These are phyloP conservation scores for Sarcophilus harrisii DNA, from an alignment of 2,797 vertebrate genomes.

Conservation along the genomic window DNA sequence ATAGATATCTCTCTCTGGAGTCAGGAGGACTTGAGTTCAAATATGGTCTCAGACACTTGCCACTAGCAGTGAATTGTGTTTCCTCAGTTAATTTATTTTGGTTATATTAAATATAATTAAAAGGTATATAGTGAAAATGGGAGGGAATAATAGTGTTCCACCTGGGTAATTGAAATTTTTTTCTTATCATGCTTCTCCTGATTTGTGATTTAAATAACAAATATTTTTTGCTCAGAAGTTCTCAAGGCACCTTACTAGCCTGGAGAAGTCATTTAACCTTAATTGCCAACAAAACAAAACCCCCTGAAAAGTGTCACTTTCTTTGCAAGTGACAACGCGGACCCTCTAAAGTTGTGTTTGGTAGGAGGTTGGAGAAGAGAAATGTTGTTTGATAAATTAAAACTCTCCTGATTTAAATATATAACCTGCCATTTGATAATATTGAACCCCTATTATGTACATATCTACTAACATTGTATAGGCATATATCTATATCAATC, in stretches of 20 bases:
- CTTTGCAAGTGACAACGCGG: background rate
- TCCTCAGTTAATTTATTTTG: constrained; percentile 9
- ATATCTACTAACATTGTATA: background rate
- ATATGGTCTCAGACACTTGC: no score
- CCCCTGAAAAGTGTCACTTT: background rate
- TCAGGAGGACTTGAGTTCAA: no score
- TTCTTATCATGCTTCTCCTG: background rate
- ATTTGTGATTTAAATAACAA: constrained; percentile 21
- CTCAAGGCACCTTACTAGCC: background rate
- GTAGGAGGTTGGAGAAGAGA: background rate
- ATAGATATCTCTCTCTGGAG: no score
- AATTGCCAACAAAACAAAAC: no score
- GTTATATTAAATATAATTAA: background rate
- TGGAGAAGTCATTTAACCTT: no score
- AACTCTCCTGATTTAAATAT: background rate
- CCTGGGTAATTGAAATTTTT: background rate
- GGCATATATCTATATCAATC: background rate
- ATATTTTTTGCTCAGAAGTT: constrained; percentile 11
- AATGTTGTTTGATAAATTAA: background rate
- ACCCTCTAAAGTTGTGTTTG: background rate
- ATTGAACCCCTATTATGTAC: background rate
- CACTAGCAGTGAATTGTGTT: background rate
- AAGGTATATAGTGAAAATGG: background rate
- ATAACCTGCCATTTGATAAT: background rate
- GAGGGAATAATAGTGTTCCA: background rate